phyloP scores from a whole-genome alignment of 2,797 vertebrate species.

The Gephyroberyx darwinii region DNA sequence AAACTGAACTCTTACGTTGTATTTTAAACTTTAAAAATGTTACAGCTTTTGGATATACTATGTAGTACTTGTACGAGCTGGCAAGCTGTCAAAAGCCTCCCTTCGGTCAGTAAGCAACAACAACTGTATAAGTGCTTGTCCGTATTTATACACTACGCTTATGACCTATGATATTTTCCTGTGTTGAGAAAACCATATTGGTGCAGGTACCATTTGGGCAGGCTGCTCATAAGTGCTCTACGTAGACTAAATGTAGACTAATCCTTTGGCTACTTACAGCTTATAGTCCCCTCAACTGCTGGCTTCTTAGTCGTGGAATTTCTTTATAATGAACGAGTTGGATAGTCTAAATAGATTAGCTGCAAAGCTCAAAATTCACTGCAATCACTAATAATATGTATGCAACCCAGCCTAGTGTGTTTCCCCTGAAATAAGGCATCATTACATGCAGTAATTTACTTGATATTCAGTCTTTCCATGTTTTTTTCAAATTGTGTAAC shows the following conservation, averaged over 20 bases:
- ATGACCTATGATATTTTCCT: neutral
- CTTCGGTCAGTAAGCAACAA: neutral
- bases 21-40: neutral
- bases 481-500: neutral
- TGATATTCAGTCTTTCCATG: neutral
- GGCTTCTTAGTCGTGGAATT: neutral
- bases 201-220: neutral
- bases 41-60: neutral
- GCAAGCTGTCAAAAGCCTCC: neutral
- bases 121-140: neutral
- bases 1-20: neutral
- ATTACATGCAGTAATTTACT: neutral
- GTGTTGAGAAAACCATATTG: neutral
- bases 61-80: neutral
- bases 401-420: neutral
- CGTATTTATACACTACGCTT: neutral
- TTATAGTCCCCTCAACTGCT: conserved; percentile 1
- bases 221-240: neutral
- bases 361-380: neutral
- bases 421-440: neutral
- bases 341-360: neutral
- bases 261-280: conserved; percentile 33
- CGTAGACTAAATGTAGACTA: conserved; percentile 7
- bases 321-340: neutral
- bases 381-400: neutral